Evolutionary conservation across 2,888 invertebrate genomes (phyloP), one percentile per base, ranked within the genome.

Genomic region (Diadromus collaris): DNA sequence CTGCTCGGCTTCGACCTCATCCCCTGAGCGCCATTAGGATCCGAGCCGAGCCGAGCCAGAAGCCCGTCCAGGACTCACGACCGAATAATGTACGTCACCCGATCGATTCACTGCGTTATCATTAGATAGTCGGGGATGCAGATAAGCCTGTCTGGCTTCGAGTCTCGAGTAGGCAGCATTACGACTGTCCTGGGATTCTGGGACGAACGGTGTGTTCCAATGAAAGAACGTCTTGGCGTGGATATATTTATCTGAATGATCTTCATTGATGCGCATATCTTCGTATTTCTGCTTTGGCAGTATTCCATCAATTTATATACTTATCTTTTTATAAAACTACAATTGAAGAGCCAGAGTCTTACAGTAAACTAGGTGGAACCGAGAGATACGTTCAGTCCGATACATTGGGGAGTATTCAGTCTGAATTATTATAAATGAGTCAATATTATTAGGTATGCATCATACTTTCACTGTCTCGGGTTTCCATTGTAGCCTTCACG

Each of bases 81-180:
- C 54, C 54, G 54, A 69, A 69, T 76, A 58, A 76, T 68, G 38
- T 81, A 82, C 80, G 81, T 85, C 79, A 83, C 75, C 79, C 75
- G 83, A 88, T 87, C 86, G 86, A 88, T 87, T 72, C 68, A 80
- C 83, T 80, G 82, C 82, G 83, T 86, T 85, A 88, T 84, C 86
- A 86, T 87, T 87, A 48, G 71, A 79, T 76, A 54, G 68, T 71
- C 85, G 83, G 74, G 84, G 82, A 86, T 86, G 87, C 83, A 85
- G 87, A 89, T 89, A 87, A 86, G 85, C 86, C 81, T 19, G 68
- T 72, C 21, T 34, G 44, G 64, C 46, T 68, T 27, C 19, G 24
- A 60, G 60, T 58, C n/a, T 44, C 44, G 21, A 16, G 38, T 7
- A 63, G 44, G 58, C 60, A 61, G 74, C 58, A 74, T 74, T 65